A percentile compares a stretch with the other conserved stretches of the same genome.
phyloP scores from a whole-genome alignment of 2,113 vertebrate species.

The Paracyprichromis sp. region DNA sequence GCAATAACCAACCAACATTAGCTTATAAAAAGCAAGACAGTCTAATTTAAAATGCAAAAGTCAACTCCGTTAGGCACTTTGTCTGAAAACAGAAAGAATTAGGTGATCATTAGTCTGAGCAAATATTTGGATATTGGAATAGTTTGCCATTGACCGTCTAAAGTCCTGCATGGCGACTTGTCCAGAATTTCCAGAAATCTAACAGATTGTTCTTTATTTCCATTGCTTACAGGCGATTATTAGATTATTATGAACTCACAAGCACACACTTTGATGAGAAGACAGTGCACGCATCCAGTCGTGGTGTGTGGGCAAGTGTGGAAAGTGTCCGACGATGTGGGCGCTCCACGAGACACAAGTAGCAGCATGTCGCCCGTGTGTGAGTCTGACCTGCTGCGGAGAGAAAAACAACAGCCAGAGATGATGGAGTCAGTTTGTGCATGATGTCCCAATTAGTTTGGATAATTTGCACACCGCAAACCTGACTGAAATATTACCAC shows the following conservation, averaged over 20 bases:
- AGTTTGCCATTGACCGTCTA: background rate
- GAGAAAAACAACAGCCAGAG: background rate
- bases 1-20: background rate
- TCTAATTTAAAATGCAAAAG: background rate
- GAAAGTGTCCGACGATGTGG: background rate
- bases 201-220: background rate
- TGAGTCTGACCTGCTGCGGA: background rate
- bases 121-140: background rate
- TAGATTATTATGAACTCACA: background rate
- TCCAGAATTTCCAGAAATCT: background rate
- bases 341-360: background rate
- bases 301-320: background rate
- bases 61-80: background rate
- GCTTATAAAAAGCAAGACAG: background rate
- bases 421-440: background rate
- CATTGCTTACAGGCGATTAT: background rate
- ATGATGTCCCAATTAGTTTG: background rate
- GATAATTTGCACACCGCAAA: background rate
- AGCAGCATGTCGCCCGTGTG: background rate
- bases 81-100: background rate
- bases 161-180: background rate
- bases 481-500: background rate
- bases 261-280: background rate
- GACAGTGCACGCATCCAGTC: background rate
- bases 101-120: background rate